phyloP scores from a whole-genome alignment of 1,140 invertebrate genomes.

The Drosophila lacertosa region DNA sequence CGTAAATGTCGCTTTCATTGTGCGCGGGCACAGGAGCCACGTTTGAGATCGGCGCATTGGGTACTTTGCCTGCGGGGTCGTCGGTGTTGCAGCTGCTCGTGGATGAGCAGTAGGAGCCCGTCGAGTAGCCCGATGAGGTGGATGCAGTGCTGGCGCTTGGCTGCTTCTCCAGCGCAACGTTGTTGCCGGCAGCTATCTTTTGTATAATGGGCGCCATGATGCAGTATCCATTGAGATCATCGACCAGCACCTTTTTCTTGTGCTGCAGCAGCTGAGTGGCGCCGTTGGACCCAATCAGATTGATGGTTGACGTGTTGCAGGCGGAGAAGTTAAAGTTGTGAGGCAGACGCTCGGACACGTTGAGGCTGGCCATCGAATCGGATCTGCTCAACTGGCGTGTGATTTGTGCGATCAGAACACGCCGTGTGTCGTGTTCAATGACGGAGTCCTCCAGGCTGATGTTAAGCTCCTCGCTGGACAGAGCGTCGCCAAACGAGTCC shows the following conservation, averaged over 20 bases:
- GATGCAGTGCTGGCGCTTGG: constrained; percentile 61
- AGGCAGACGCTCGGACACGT: constrained; percentile 75
- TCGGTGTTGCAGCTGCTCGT: constrained; percentile 70
- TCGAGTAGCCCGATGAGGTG: constrained; percentile 78
- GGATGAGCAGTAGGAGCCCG: constrained; percentile 70
- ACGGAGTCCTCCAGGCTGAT: constrained; percentile 70
- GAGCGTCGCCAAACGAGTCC: constrained; percentile 63
- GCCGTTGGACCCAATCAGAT: constrained; percentile 76
- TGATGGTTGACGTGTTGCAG: constrained; percentile 75
- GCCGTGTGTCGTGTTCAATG: constrained; percentile 48
- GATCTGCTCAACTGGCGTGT: constrained; percentile 43
- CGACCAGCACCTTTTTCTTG: constrained; percentile 69
- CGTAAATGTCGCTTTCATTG: constrained; percentile 74
- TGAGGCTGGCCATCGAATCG: constrained; percentile 69
- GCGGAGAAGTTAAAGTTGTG: constrained; percentile 81
- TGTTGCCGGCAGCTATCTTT: constrained; percentile 25
- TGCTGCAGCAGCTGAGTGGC: constrained; percentile 40
- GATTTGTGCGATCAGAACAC: constrained; percentile 48
- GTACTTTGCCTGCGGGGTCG: constrained; percentile 40
- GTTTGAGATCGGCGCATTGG: neutral
- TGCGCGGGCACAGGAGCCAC: constrained; percentile 6
- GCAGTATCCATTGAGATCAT: constrained; percentile 79
- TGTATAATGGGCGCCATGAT: constrained; percentile 80
- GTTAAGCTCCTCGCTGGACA: constrained; percentile 59
- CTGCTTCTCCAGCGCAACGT: constrained; percentile 28